Percentiles rank a stretch among this genome's conserved stretches.
Conservation (phyloP, 1,140 invertebrate species). For the Pseudachorutes palmiensis region DNA sequence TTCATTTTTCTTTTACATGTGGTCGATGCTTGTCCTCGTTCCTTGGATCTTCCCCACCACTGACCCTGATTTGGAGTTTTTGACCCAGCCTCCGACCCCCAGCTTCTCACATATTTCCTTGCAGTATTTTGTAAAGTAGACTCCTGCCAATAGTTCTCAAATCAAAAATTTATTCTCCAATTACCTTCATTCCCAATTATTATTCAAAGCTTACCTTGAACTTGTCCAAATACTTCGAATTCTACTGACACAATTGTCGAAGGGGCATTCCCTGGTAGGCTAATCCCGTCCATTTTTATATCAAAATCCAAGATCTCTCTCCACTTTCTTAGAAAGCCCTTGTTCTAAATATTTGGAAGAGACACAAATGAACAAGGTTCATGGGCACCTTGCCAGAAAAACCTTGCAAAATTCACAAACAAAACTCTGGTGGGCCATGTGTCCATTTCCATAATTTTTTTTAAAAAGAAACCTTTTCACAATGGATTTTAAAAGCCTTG, state of each 20-base stretch:
- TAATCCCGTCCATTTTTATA: too few species aligned
- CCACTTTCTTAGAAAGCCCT: too few species aligned
- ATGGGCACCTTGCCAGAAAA: too few species aligned
- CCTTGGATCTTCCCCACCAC: slow-evolving; percentile 82
- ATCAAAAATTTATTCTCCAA: background rate
- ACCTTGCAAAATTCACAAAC: too few species aligned
- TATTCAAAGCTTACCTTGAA: slow-evolving; percentile 61
- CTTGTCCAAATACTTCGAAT: slow-evolving; percentile 79
- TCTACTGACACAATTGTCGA: slow-evolving; percentile 62
- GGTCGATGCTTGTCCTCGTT: slow-evolving; percentile 61
- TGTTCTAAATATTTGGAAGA: too few species aligned
- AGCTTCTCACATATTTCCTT: slow-evolving; percentile 63
- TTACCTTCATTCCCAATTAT: slow-evolving; percentile 6
- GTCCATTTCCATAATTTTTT: too few species aligned
- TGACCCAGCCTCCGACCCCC: slow-evolving; percentile 77
- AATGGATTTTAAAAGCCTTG: too few species aligned
- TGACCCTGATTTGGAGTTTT: slow-evolving; percentile 75
- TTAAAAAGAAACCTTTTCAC: too few species aligned
- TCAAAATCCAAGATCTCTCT: too few species aligned
- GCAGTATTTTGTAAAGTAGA: slow-evolving; percentile 78
- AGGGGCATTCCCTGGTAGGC: slow-evolving; percentile 10
- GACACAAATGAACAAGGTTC: too few species aligned
- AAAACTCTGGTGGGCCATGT: too few species aligned
- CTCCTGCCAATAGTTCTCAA: slow-evolving; percentile 50
- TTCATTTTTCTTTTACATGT: slow-evolving; percentile 61